These are phyloP conservation scores for Lucilia sericata DNA, from an alignment of 1,140 invertebrate species.

Conservation along the genomic window DNA sequence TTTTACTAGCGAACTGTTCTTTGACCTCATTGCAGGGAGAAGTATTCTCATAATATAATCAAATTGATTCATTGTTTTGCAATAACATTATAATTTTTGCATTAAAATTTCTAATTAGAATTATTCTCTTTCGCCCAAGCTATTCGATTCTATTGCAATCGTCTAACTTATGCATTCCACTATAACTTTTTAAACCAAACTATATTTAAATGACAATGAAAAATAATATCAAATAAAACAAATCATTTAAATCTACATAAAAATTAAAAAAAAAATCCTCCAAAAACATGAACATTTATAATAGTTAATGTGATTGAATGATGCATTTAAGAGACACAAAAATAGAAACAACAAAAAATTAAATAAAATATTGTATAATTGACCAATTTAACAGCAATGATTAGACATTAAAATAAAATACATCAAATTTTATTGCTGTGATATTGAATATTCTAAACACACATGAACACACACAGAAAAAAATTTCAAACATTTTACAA, in stretches of 20 bases:
- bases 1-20: too few species aligned
- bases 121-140: too few species aligned
- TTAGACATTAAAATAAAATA: background rate
- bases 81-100: too few species aligned
- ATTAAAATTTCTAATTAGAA: too few species aligned
- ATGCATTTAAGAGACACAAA: background rate
- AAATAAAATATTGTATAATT: background rate
- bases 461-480: background rate
- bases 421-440: background rate
- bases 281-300: background rate
- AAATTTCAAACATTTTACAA: background rate
- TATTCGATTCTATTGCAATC: too few species aligned
- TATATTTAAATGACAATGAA: background rate
- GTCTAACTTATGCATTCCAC: too few species aligned
- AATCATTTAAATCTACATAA: background rate
- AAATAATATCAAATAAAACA: background rate
- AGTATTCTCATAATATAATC: too few species aligned
- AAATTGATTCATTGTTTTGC: too few species aligned
- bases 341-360: background rate
- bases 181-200: too few species aligned
- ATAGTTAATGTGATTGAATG: background rate
- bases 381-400: constrained; percentile 1
- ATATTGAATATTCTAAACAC: background rate
- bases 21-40: too few species aligned
- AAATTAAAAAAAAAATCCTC: background rate